phyloP scores from a whole-genome alignment of 2,797 vertebrate genomes.

The Cirrhinus mrigala region DNA sequence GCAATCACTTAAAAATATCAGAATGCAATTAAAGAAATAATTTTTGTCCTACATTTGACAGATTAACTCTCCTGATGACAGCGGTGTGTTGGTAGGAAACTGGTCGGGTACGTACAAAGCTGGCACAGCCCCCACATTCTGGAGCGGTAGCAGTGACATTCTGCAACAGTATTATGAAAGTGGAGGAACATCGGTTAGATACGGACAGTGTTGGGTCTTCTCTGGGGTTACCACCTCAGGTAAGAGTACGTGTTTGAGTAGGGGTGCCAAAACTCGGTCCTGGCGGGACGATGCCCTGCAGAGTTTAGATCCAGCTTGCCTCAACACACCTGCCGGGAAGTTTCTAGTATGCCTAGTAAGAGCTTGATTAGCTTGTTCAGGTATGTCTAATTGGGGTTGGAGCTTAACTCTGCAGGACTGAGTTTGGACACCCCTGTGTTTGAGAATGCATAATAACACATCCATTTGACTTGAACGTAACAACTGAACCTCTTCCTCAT shows the following conservation, averaged over 20 bases:
- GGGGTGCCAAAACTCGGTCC: no score
- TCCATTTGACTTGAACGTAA: background rate
- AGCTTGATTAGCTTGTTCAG: no score
- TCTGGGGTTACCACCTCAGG: conserved; percentile 86
- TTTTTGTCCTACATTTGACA: conserved; percentile 57
- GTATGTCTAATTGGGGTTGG: no score
- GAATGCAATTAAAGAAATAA: no score
- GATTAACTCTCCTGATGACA: conserved; percentile 88
- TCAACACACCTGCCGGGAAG: no score
- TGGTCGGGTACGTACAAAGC: conserved; percentile 84
- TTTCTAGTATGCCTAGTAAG: no score
- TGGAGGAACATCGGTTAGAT: conserved; percentile 78
- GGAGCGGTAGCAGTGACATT: conserved; percentile 91
- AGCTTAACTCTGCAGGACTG: no score
- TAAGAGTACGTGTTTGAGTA: conserved; percentile 41
- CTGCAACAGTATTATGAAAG: conserved; percentile 79
- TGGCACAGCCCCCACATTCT: conserved; percentile 84
- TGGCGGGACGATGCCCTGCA: no score
- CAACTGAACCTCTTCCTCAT: background rate
- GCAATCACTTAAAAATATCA: background rate
- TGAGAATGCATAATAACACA: background rate
- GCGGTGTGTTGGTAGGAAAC: conserved; percentile 86
- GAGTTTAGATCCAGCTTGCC: no score
- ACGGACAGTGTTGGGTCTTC: conserved; percentile 93
- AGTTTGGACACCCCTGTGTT: background rate